Conservation (phyloP, 2,888 invertebrate genomes). For the Apotomis capreana region DNA sequence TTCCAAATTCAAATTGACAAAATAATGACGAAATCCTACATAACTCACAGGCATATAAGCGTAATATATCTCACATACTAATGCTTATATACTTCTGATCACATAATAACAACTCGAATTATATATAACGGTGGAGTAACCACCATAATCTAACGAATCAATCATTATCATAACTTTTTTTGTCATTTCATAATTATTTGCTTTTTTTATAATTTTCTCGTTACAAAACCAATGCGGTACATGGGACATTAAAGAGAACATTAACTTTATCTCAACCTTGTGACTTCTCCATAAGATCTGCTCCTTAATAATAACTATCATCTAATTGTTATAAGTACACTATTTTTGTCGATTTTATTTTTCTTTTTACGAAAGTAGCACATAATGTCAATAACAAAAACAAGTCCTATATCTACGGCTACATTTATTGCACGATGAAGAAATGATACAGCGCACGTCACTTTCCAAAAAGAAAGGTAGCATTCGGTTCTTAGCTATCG, state of each 20-base stretch:
- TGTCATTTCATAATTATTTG: conserved; percentile 60
- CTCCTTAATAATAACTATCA: conserved; percentile 31
- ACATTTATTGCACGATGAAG: too few species aligned
- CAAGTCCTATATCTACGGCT: not conserved
- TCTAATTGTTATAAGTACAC: conserved; percentile 36
- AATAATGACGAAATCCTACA: conserved; percentile 2
- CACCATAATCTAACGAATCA: conserved; percentile 56
- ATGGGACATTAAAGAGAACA: conserved; percentile 27
- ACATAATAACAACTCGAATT: conserved; percentile 36
- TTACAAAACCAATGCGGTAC: conserved; percentile 44
- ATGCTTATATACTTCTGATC: conserved; percentile 13
- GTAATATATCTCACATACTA: conserved; percentile 4
- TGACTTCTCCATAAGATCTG: conserved; percentile 34
- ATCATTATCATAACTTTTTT: conserved; percentile 62
- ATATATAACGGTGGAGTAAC: conserved; percentile 42
- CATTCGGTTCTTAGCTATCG: too few species aligned
- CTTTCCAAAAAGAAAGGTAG: too few species aligned
- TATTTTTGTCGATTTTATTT: conserved; percentile 12
- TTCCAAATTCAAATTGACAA: conserved; percentile 16
- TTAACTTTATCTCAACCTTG: conserved; percentile 21
- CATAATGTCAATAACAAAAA: not conserved
- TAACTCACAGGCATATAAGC: conserved; percentile 16
- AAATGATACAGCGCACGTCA: too few species aligned
- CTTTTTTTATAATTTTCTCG: conserved; percentile 64
- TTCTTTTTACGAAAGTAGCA: not conserved